phyloP scores from a whole-genome alignment of 1,140 invertebrate species.

The Pogonomyrmex barbatus region DNA sequence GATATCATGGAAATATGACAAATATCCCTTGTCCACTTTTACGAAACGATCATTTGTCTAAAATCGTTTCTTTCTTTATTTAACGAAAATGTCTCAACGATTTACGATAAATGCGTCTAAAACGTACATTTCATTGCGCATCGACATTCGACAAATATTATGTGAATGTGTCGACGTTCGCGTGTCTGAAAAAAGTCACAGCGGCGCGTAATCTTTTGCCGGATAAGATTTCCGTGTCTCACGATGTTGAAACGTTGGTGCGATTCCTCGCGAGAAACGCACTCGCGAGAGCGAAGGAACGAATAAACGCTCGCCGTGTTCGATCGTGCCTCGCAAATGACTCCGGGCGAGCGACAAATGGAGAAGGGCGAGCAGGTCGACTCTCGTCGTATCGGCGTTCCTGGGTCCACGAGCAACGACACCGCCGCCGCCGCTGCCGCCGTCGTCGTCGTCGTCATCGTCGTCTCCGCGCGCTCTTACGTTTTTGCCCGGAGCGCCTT shows the following conservation, averaged over 20 bases:
- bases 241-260: not conserved
- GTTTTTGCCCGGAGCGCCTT: constrained; percentile 71
- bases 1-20: not conserved
- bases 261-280: constrained; percentile 33
- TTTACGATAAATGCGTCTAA: not conserved
- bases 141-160: not conserved
- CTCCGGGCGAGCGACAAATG: constrained; percentile 15
- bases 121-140: not conserved
- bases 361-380: constrained; percentile 34
- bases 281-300: not conserved
- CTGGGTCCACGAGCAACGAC: constrained; percentile 73
- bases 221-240: constrained; percentile 4
- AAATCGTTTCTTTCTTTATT: not conserved
- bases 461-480: constrained; percentile 67
- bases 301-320: constrained; percentile 1
- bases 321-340: constrained; percentile 39
- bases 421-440: constrained; percentile 43
- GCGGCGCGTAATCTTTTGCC: constrained; percentile 2
- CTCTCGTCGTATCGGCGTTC: constrained; percentile 69
- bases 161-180: not conserved
- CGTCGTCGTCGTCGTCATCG: constrained; percentile 57
- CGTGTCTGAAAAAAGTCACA: not conserved
- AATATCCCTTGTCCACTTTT: not conserved
- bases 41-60: not conserved
- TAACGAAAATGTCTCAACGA: not conserved